Percentiles rank a stretch among this genome's conserved stretches.
Conservation (phyloP, 37 sponge, comb jelly and placozoan species). For the Theonella swinhoei region DNA sequence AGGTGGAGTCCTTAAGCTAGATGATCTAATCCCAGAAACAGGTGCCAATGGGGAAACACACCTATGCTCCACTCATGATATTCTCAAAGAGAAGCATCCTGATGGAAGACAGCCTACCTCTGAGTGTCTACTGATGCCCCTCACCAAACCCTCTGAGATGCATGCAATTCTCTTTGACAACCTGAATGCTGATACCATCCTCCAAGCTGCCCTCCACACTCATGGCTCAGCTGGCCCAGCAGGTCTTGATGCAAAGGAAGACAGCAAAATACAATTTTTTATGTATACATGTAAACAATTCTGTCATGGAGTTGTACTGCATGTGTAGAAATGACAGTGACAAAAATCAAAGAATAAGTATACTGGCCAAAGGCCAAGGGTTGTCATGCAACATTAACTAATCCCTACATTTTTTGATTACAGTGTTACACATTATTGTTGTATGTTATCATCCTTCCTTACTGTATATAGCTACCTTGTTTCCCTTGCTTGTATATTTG, state of each 20-base stretch:
- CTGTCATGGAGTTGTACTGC: no score
- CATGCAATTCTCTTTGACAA: neutral
- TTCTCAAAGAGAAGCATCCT: neutral
- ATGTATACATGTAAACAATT: neutral
- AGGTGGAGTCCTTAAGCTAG: slow-evolving; percentile 10
- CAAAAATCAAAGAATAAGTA: no score
- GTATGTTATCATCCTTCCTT: no score
- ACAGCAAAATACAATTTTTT: no score
- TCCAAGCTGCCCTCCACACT: neutral
- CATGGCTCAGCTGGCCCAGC: neutral
- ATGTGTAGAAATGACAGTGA: no score
- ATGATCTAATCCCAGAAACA: slow-evolving; percentile 1
- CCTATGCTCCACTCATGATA: neutral
- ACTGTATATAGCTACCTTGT: no score
- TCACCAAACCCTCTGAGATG: neutral
- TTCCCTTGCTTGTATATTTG: no score
- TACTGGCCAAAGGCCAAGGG: no score
- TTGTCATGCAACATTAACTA: no score
- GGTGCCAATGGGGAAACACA: neutral
- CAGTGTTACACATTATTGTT: no score
- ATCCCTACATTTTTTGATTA: no score
- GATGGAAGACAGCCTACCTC: neutral
- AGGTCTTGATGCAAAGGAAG: neutral
- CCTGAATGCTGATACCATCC: neutral
- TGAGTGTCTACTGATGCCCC: neutral